Base-by-base conservation (phyloP, 2,113 vertebrate genomes). In the Ibidorhyncha struthersii region DNA sequence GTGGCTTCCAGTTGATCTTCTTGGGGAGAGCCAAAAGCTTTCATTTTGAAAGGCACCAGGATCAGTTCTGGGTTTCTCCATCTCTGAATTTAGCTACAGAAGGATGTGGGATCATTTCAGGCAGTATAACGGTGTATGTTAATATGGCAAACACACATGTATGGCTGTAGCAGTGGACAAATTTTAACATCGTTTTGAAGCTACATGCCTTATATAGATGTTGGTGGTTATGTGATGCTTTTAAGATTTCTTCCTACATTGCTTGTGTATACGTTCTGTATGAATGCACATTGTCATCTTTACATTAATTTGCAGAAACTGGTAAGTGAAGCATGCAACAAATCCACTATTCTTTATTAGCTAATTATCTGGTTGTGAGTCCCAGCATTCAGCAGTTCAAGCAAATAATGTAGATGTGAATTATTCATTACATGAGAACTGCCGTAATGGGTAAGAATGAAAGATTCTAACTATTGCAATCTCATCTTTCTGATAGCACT, bases 341-440 rank as follows among this genome's bases (percentile, higher is more conserved):
- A 69, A 86, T 50, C 29, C 62, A 50, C 41, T 70, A 0, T 38
- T 90, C 71, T 90, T 93, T 66, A 83, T 94, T 90, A 92, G 58
- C 66, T 95, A 90, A 88, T 96, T 91, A 80, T 61, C 66, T 94
- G 62, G 34, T 94, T 69, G 43, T 56, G 56, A 77, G 70, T 77
- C 66, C 79, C 76, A 90, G 41, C 85, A 47, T 90, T 93, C 62
- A 80, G 70, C 58, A 82, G 49, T 77, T 94, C 50, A 88, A 86
- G 88, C 47, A 93, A 88, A 73, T 91, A 82, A 53, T 15, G 1
- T 77, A 61, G 53, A 88, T 61, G 55, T 93, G 85, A 94, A 96
- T 95, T 94, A 88, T 80, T 95, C 85, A 87, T 92, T 92, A 32
- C 12, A 8, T 20, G 41, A 71, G 47, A 77, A 58, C 47, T 79